A percentile compares a stretch with the other conserved stretches of the same genome.
phyloP scores from a whole-genome alignment of 2,797 vertebrate genomes.

The Macroramphosus scolopax region DNA sequence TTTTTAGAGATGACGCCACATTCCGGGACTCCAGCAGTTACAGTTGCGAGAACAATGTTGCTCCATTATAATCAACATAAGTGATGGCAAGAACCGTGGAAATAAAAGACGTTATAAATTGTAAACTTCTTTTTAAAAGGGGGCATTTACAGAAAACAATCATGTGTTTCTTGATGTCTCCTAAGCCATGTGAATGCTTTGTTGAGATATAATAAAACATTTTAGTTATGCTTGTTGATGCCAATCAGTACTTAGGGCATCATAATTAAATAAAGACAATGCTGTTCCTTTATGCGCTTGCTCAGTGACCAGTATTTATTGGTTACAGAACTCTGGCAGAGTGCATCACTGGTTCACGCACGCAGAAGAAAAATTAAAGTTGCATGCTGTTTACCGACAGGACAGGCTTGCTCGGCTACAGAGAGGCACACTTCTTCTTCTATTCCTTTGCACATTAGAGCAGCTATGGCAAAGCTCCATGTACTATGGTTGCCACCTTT shows the following conservation, averaged over 20 bases:
- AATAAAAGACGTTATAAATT: background rate
- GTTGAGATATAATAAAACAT: background rate
- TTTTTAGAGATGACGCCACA: background rate
- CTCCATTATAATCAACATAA: background rate
- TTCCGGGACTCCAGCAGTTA: background rate
- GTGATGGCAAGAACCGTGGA: background rate
- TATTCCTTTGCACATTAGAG: constrained; percentile 27
- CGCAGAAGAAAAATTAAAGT: constrained; percentile 72
- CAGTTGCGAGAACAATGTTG: background rate
- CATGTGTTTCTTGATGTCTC: background rate
- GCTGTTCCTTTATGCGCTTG: constrained; percentile 14
- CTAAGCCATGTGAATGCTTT: constrained; percentile 2
- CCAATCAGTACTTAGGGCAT: background rate
- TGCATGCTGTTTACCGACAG: constrained; percentile 77
- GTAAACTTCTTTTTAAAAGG: background rate
- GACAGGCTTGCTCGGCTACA: constrained; percentile 58
- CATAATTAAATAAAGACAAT: constrained; percentile 12
- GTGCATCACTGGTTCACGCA: constrained; percentile 63
- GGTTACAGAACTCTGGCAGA: constrained; percentile 26
- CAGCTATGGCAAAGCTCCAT: constrained; percentile 34
- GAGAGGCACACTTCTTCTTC: background rate
- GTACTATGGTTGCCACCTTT: constrained; percentile 20
- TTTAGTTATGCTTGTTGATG: constrained; percentile 1
- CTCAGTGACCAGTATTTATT: constrained; percentile 40
- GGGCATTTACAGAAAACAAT: background rate